Evolutionary conservation across 2,797 vertebrate genomes (phyloP), one percentile per base, ranked within the genome.

Genomic region (Phataginus tricuspis): DNA sequence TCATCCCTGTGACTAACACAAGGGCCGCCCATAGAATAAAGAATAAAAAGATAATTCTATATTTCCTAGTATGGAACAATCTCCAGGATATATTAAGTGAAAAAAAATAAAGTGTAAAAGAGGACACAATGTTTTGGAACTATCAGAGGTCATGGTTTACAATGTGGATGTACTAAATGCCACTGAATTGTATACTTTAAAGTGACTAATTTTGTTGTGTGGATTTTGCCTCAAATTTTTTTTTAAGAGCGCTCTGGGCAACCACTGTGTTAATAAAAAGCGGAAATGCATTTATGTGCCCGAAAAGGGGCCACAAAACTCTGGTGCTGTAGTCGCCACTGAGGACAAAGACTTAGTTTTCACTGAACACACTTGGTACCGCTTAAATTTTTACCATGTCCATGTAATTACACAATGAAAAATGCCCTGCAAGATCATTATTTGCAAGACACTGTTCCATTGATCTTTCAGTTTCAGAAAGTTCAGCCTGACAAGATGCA

Each of bases 401-500:
- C 19, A 0, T 23, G 16, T 72, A 84, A 90, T 87, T 78, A 92
- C n/a, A 75, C 34, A 94, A 83, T 14, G 34, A 80, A 91, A 86
- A 79, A 68, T 55, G 71, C 66, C 68, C 84, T 23, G 57, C 18
- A 49, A 78, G 83, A 80, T 39, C 57, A 45, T 85, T 61, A 55
- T 84, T 86, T 71, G 59, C 78, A 37, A 86, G 71, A 77, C 37
- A 42, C 49, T 16, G 1, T 61, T 12, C 18, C 8, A 34, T 10
- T 15, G 49, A 79, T 95, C 12, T 10, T 53, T 42, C 64, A 1
- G 1, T 59, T 87, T 74, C 61, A 86, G 88, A 91, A 95, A 95
- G 29, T 23, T 27, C 18, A 9, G n/a, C 45, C n/a, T 0, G 0
- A n/a, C 2, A 0, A 66, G 57, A 77, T n/a, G 1, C 39, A 31